Conservation (phyloP, 37 sponge, comb jelly and placozoan genomes). For the Theonella swinhoei region DNA sequence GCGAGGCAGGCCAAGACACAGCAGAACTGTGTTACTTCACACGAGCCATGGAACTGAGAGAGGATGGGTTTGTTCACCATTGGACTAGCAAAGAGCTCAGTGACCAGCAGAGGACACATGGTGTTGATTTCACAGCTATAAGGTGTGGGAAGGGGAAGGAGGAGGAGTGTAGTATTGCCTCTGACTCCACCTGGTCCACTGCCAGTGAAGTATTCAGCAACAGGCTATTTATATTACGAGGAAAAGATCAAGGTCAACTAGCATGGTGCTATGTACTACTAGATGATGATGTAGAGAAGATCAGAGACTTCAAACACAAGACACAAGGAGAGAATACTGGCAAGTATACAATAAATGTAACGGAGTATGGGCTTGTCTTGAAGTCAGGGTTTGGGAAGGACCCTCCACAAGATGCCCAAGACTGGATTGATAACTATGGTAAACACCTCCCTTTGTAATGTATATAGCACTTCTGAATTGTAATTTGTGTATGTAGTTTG, state of each 20-base stretch:
- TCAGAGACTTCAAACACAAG: slow-evolving; percentile 29
- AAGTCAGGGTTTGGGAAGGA: slow-evolving; percentile 78
- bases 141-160: background rate
- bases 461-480: no score
- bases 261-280: slow-evolving; percentile 67
- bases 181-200: slow-evolving; percentile 4
- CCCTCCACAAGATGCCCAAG: slow-evolving; percentile 14
- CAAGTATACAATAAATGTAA: slow-evolving; percentile 39
- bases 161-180: slow-evolving; percentile 8
- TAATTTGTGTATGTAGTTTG: no score
- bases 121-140: slow-evolving; percentile 10
- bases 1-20: slow-evolving; percentile 35
- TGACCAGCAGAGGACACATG: background rate
- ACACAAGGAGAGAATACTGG: slow-evolving; percentile 2
- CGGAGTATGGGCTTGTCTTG: slow-evolving; percentile 69
- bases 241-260: slow-evolving; percentile 22
- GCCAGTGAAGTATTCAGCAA: background rate
- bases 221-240: background rate
- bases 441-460: no score
- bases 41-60: background rate
- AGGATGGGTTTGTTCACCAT: background rate
- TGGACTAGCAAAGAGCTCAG: background rate
- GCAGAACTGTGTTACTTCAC: background rate
- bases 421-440: no score
- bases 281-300: slow-evolving; percentile 30